phyloP scores from a whole-genome alignment of 2,888 invertebrate species.

The Ommatoiulus sabulosus region DNA sequence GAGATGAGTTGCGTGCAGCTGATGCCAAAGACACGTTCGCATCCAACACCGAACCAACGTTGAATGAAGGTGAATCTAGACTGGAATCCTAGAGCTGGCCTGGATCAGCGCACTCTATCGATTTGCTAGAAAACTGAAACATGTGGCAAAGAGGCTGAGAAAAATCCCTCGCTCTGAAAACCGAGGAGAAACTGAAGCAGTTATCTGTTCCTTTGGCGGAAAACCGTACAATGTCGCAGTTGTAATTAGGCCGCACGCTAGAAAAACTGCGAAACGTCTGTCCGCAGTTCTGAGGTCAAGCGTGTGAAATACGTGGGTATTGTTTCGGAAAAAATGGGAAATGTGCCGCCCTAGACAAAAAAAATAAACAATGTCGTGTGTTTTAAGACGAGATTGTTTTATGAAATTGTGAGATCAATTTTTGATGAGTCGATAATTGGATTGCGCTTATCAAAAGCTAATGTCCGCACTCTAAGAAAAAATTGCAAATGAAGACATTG shows the following conservation, averaged over 20 bases:
- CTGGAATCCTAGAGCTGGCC: neutral
- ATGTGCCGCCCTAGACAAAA: too few relatives aligned
- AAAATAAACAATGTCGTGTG: too few relatives aligned
- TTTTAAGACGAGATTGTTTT: too few relatives aligned
- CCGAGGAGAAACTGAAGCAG: neutral
- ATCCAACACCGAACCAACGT: conserved; percentile 21
- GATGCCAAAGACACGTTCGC: conserved; percentile 9
- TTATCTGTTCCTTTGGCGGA: neutral
- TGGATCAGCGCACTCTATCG: conserved; percentile 40
- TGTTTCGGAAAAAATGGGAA: too few relatives aligned
- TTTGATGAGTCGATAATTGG: too few relatives aligned
- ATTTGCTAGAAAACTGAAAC: conserved; percentile 28
- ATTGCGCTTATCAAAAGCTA: too few relatives aligned
- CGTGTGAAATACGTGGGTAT: too few relatives aligned
- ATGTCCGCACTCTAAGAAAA: too few relatives aligned
- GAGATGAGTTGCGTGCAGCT: neutral
- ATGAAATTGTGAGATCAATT: too few relatives aligned
- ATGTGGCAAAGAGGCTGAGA: conserved; percentile 27
- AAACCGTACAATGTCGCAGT: neutral
- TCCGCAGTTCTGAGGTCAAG: too few relatives aligned
- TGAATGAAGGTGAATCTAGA: conserved; percentile 20
- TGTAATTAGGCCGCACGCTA: neutral
- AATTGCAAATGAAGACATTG: too few relatives aligned
- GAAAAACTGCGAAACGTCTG: too few relatives aligned
- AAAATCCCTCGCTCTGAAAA: neutral